These are phyloP conservation scores for Luidia sarsii DNA, from an alignment of 53 echinoderm and acorn worm genomes.

Conservation along the genomic window DNA sequence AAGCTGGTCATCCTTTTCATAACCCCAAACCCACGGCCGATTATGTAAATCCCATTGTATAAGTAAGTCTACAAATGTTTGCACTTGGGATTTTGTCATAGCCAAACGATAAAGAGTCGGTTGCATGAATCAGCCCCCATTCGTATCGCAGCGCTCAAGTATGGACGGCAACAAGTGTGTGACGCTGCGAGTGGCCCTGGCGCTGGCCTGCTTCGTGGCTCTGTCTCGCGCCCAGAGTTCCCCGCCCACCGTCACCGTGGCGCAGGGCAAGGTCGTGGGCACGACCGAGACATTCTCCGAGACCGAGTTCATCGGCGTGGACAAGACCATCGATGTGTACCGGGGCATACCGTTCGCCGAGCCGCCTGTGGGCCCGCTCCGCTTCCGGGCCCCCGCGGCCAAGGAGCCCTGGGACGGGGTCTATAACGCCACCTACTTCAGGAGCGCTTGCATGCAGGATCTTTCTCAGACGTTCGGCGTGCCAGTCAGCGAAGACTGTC, in stretches of 20 bases:
- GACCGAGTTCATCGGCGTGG: constrained; percentile 2
- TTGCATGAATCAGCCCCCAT: too few relatives aligned
- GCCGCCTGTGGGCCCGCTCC: constrained; percentile 53
- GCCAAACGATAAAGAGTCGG: too few relatives aligned
- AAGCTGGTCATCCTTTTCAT: too few relatives aligned
- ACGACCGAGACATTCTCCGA: constrained; percentile 1
- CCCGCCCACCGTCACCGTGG: constrained; percentile 4
- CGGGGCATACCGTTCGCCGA: constrained; percentile 72
- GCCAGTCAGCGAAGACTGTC: constrained; percentile 71
- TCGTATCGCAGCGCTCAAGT: too few relatives aligned
- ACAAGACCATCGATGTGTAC: constrained; percentile 46
- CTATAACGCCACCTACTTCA: constrained; percentile 20
- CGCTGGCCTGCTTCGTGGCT: neutral
- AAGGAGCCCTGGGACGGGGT: constrained; percentile 19
- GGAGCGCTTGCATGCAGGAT: constrained; percentile 11
- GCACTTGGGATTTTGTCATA: too few relatives aligned
- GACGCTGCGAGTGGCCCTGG: too few relatives aligned
- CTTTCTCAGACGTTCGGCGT: neutral
- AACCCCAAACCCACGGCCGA: too few relatives aligned
- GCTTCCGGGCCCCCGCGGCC: neutral
- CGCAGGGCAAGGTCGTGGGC: neutral
- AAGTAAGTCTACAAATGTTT: too few relatives aligned
- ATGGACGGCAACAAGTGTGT: too few relatives aligned
- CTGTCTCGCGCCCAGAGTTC: constrained; percentile 6
- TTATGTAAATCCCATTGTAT: too few relatives aligned